Evolutionary conservation across 2,797 vertebrate species (phyloP).

Genomic region (Melanotaenia nigrans): DNA sequence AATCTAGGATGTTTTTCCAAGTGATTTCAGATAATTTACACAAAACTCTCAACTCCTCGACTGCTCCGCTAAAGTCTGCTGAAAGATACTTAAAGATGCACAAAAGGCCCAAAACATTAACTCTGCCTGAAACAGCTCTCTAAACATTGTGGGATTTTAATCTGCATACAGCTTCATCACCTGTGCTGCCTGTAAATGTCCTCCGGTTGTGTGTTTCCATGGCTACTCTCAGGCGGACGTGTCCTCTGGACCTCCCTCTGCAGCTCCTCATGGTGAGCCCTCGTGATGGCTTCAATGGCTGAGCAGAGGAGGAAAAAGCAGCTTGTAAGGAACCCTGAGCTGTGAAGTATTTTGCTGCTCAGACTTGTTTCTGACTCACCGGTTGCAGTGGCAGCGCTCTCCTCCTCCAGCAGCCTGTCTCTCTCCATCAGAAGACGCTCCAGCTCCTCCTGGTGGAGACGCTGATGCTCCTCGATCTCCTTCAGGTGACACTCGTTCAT

Average conservation of each 20-base stretch:
- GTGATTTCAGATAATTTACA: not conserved
- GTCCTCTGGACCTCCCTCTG: slow-evolving; percentile 74
- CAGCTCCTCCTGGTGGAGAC: slow-evolving; percentile 73
- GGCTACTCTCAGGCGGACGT: slow-evolving; percentile 37
- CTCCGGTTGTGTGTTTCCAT: slow-evolving; percentile 58
- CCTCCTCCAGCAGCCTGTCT: slow-evolving; percentile 80
- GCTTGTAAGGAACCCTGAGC: not conserved
- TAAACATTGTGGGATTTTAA: no score
- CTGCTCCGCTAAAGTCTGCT: not conserved
- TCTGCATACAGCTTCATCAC: slow-evolving; percentile 34
- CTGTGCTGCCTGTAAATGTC: slow-evolving; percentile 71
- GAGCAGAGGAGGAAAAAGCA: slow-evolving; percentile 3
- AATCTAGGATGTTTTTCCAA: not conserved
- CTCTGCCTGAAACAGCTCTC: not conserved
- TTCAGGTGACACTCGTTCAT: slow-evolving; percentile 77
- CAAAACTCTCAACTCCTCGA: not conserved
- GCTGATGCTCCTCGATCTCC: slow-evolving; percentile 73
- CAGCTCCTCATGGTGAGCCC: slow-evolving; percentile 74
- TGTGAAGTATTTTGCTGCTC: not conserved
- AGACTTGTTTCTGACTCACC: slow-evolving; percentile 61
- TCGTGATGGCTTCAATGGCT: slow-evolving; percentile 80
- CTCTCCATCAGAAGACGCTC: slow-evolving; percentile 72
- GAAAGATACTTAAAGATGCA: not conserved
- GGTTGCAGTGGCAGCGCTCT: slow-evolving; percentile 73
- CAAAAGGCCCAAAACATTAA: not conserved